Percentiles rank a stretch among this genome's conserved stretches.
Conservation (phyloP, 2,797 vertebrate species). For the Echiichthys vipera region DNA sequence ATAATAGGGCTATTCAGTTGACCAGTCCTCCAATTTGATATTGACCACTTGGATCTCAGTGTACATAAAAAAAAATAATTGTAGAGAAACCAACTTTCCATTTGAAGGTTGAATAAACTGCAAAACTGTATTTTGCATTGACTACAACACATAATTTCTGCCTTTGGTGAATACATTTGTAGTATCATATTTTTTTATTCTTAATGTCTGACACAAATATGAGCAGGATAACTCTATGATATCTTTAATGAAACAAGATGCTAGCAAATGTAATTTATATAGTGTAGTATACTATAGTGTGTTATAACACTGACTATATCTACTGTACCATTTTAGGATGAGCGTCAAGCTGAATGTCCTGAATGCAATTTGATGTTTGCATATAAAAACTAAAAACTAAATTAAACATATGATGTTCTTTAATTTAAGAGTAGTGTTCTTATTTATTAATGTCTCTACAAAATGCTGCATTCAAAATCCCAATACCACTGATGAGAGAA, state of each 20-base stretch:
- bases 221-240: not conserved
- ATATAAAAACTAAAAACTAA: not conserved
- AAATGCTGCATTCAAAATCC: not conserved
- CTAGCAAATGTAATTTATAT: not conserved
- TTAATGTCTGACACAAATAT: not conserved
- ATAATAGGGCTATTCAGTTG: not conserved
- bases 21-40: not conserved
- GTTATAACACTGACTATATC: no score
- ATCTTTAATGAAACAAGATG: not conserved
- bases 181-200: not conserved
- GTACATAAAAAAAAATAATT: not conserved
- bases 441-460: not conserved
- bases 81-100: not conserved
- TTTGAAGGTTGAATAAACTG: not conserved
- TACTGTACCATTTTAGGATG: not conserved
- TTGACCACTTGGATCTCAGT: not conserved
- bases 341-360: not conserved
- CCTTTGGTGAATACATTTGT: not conserved
- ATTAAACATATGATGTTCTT: not conserved
- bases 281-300: not conserved
- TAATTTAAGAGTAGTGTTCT: not conserved
- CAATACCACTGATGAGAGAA: no score
- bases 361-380: not conserved
- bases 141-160: not conserved
- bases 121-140: not conserved